Conservation (phyloP, 2,113 vertebrate genomes). For the Stigmatopora argus region DNA sequence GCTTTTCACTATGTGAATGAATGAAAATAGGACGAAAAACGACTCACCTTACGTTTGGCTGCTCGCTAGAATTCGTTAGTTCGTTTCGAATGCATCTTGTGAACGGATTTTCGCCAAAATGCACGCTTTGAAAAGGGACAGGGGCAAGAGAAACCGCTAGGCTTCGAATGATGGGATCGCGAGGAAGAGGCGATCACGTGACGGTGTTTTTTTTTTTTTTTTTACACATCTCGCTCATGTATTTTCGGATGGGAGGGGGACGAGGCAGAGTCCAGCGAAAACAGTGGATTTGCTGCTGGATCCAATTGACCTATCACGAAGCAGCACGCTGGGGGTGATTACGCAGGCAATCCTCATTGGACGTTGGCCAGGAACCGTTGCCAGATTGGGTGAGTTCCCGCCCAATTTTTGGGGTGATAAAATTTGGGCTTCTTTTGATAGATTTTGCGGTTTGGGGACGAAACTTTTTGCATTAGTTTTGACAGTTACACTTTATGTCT, state of each 20-base stretch:
- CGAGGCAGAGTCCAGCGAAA: slow-evolving; percentile 8
- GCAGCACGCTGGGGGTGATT: background rate
- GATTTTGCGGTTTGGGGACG: too few relatives aligned
- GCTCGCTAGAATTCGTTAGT: slow-evolving; percentile 35
- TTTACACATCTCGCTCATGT: slow-evolving; percentile 12
- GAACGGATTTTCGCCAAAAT: slow-evolving; percentile 5
- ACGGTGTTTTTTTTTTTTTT: slow-evolving; percentile 34
- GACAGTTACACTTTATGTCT: too few relatives aligned
- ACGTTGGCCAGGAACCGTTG: background rate
- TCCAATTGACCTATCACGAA: slow-evolving; percentile 37
- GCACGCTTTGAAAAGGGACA: background rate
- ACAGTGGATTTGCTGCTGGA: slow-evolving; percentile 42
- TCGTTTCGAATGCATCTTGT: slow-evolving; percentile 45
- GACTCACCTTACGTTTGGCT: slow-evolving; percentile 51
- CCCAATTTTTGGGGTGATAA: too few relatives aligned
- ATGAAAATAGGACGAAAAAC: slow-evolving; percentile 30
- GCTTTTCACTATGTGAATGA: slow-evolving; percentile 15
- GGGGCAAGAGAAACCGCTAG: slow-evolving; percentile 20
- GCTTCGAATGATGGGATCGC: slow-evolving; percentile 35
- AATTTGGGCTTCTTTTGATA: too few relatives aligned
- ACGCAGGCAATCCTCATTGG: slow-evolving; percentile 26
- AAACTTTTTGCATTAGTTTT: too few relatives aligned
- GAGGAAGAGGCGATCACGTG: slow-evolving; percentile 52
- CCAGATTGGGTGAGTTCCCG: background rate
- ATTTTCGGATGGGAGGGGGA: slow-evolving; percentile 3